Base-by-base conservation (phyloP, 2,797 vertebrate genomes). In the Paratrypauchen microcephalus region DNA sequence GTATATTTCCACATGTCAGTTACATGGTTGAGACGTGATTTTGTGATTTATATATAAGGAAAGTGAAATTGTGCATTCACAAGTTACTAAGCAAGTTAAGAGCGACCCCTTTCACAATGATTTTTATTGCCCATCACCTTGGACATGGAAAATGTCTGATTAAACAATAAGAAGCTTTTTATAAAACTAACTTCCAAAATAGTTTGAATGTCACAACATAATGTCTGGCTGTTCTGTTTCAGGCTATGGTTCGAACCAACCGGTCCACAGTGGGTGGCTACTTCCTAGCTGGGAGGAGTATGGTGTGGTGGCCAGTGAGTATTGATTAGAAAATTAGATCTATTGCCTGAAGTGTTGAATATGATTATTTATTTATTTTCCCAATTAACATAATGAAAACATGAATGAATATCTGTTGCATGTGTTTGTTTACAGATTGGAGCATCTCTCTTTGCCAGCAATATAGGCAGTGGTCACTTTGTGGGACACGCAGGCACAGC, bases 231-330 rank as follows among this genome's bases (percentile, higher is more conserved):
- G 28, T 65, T 36, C 61, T 36, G 55, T 73, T 72, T 18, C 84
- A 99, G 98, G 97, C 98, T 3, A 99, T 99, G 97, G 86, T 94
- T 47, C 93, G 95, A 30, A 97, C 96, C 36, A 99, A 96, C 79
- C 92, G 98, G 19, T 86, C 96, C 60, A 99, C 97, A 0, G 96
- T 99, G 0, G 96, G 98, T 4, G 97, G 97, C 1, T 99, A 96
- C 87, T 99, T 99, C 90, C 88, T 99, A 15, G 97, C 98, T 12
- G 97, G 98, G 6, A 92, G 97, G 47, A 99, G 93, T 89, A 99
- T 99, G 98, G 94, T 97, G 59, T 99, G 97, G 97, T 98, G 97
- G 98, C 97, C 98, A 82, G 97, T 99, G 87, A 92, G 97, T 95
- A 70, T 41, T 30, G 52, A 50, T 48, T 6, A 4, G 8, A 55